Evolutionary conservation across 1,140 invertebrate genomes (phyloP), one percentile per base, ranked within the genome.

Genomic region (Lordiphosa clarofinis): DNA sequence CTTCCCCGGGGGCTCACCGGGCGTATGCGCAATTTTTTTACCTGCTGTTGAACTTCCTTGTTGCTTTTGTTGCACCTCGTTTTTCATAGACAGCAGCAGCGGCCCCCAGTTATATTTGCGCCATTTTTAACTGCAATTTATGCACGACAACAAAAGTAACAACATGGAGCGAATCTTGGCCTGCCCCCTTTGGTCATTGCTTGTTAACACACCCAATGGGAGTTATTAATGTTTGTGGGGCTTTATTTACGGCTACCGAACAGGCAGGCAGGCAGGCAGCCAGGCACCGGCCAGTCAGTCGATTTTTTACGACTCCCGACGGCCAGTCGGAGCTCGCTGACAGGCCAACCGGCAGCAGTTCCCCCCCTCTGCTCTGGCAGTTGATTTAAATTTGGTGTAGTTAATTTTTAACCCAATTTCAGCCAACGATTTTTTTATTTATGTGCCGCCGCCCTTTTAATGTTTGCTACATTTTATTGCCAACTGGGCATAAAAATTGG

Each of bases 341-440:
- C 78, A 84, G 78, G 55, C 67, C 60, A 40, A 8, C 24, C 10
- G 12, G 11, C 38, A 35, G 37, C 46, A 36, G 21, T 9, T 33
- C 31, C 40, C 46, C 10, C 39, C 2, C 7, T 31, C 15, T 35
- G 19, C 24, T 65, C 15, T 12, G 19, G n/a, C 43, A 52, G 76
- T 82, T 82, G 76, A 82, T 82, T 82, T 82, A 84, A 82, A 82
- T 82, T 82, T 82, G 72, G 72, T 59, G 72, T 82, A 82, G 76
- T 82, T 82, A 82, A 82, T 82, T 82, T 84, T 82, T 82, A 84
- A 82, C 76, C 76, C 76, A 82, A 84, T 84, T 79, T 76, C 61
- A 49, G 48, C 15, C 43, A 50, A 36, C 63, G 64, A 68, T 47
- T 56, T 62, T 68, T 48, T 84, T 82, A 82, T 82, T 82, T 82